Conservation (phyloP, 2,113 vertebrate species). For the Ploceus nigricollis region DNA sequence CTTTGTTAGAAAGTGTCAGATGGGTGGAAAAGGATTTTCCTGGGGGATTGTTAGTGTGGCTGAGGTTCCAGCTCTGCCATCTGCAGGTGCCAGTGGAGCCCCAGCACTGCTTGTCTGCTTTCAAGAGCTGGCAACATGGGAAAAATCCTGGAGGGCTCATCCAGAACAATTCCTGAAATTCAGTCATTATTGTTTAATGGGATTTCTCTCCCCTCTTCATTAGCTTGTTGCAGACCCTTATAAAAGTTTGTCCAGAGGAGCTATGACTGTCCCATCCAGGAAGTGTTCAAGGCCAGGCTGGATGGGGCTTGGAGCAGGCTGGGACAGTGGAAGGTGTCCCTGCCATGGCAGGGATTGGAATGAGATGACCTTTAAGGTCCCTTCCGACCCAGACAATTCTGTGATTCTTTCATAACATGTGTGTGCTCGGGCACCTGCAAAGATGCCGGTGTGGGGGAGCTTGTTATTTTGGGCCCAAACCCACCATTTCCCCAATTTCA, state of each 20-base stretch:
- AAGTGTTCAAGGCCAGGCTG: background rate
- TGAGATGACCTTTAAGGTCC: background rate
- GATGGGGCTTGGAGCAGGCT: fast-evolving
- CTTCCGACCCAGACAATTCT: background rate
- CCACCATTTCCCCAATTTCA: background rate
- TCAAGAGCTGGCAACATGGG: too few relatives aligned
- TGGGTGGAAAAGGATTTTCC: background rate
- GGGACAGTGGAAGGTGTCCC: background rate
- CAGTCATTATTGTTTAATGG: background rate
- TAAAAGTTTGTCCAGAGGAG: background rate
- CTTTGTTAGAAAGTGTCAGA: background rate
- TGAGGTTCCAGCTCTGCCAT: background rate
- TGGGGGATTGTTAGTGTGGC: background rate
- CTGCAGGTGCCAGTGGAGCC: background rate
- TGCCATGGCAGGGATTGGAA: background rate
- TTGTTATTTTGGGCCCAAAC: background rate
- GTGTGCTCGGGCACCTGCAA: background rate
- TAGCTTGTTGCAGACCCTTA: background rate
- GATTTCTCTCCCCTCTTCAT: background rate
- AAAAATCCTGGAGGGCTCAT: background rate
- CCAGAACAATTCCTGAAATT: background rate
- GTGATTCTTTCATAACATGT: background rate
- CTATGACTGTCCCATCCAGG: background rate
- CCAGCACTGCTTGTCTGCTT: background rate
- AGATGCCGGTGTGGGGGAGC: fast-evolving